Conservation (phyloP, 2,797 vertebrate genomes). For the Tokudaia muenninki region DNA sequence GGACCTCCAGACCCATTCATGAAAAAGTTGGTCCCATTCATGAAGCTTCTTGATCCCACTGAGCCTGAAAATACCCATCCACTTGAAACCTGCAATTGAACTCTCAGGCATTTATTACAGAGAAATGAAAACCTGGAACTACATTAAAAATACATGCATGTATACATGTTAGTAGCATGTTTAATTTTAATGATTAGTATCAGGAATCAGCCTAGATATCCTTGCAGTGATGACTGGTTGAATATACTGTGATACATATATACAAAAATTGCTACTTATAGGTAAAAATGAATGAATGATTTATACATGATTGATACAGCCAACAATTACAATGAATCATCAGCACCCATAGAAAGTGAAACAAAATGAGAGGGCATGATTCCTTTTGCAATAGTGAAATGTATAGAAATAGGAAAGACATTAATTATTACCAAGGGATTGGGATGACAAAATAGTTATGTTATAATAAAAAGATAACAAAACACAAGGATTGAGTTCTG, state of each 20-base stretch:
- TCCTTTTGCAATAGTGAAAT: not conserved
- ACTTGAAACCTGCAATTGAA: not conserved
- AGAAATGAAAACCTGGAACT: slow-evolving; percentile 1
- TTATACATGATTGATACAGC: not conserved
- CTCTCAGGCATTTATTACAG: not conserved
- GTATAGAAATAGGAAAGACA: slow-evolving; percentile 36
- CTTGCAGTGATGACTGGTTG: slow-evolving; percentile 25
- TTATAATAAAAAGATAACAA: not conserved
- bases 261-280: not conserved
- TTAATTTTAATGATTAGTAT: slow-evolving; percentile 3
- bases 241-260: not conserved
- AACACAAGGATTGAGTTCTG: not conserved
- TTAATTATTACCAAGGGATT: not conserved
- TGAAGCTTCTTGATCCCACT: not conserved
- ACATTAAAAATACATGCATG: not conserved
- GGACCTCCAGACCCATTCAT: not conserved
- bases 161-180: not conserved
- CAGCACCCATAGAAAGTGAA: not conserved
- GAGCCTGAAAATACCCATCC: not conserved
- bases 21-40: not conserved
- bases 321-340: slow-evolving; percentile 30
- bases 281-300: not conserved
- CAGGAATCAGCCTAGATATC: not conserved
- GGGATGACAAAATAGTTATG: not conserved
- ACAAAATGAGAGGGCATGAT: not conserved